phyloP scores from a whole-genome alignment of 2,113 vertebrate species.

The Hoplias malabaricus region DNA sequence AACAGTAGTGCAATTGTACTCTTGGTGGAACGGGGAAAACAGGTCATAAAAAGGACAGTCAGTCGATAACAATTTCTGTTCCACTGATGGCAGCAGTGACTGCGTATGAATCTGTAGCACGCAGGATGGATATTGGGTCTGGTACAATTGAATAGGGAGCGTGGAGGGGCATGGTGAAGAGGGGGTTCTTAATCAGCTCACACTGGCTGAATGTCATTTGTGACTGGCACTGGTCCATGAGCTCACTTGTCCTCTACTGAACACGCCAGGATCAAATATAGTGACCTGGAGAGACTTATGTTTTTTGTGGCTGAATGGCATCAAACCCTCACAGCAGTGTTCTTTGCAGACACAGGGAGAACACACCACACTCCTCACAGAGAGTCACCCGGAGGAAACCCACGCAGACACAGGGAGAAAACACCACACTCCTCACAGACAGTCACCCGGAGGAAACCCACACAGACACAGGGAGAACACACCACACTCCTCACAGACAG shows the following conservation, averaged over 20 bases:
- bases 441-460: no score
- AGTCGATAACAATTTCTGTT: background rate
- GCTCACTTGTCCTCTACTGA: conserved; percentile 51
- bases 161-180: conserved; percentile 31
- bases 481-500: no score
- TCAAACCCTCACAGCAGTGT: no score
- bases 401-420: no score
- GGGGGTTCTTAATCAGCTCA: conserved; percentile 54
- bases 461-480: no score
- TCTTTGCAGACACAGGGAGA: no score
- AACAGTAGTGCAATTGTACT: background rate
- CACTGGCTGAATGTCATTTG: conserved; percentile 52
- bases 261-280: background rate
- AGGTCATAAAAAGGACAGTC: background rate
- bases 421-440: no score
- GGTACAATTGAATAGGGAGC: background rate
- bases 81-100: background rate
- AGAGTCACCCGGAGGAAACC: no score
- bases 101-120: background rate
- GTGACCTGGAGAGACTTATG: no score
- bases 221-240: conserved; percentile 48
- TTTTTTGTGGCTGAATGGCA: no score
- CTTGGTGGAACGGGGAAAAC: background rate
- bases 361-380: no score
- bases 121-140: background rate